Conservation (phyloP, 1,140 invertebrate genomes). For the Drosophila guanche region DNA sequence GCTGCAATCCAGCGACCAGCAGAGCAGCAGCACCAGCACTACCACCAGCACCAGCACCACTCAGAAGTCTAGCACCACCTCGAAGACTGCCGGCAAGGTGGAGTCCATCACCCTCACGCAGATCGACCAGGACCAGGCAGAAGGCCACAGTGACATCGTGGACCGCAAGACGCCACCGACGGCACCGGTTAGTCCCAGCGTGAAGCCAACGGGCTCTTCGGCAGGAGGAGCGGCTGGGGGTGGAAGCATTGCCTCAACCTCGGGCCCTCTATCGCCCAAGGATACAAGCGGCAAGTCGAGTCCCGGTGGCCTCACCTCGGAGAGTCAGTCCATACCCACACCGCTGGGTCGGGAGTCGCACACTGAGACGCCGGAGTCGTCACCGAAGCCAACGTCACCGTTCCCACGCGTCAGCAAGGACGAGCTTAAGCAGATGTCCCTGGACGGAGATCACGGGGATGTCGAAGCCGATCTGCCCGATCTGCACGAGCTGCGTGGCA, state of each 20-base stretch:
- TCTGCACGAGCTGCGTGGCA: constrained; percentile 68
- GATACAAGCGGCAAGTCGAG: constrained; percentile 82
- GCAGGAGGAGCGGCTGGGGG: constrained; percentile 5
- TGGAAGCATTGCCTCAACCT: constrained; percentile 64
- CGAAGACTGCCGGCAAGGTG: constrained; percentile 47
- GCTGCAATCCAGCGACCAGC: constrained; percentile 52
- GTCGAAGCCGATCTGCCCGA: constrained; percentile 53
- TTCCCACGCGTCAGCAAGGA: constrained; percentile 81
- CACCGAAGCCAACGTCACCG: constrained; percentile 81
- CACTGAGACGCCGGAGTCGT: constrained; percentile 80
- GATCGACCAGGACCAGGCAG: constrained; percentile 40
- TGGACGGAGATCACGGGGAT: constrained; percentile 18
- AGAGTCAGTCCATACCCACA: constrained; percentile 83
- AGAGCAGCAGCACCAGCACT: constrained; percentile 33
- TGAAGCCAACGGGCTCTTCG: constrained; percentile 44
- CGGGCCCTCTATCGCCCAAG: constrained; percentile 76
- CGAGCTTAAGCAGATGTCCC: constrained; percentile 55
- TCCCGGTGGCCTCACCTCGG: constrained; percentile 77
- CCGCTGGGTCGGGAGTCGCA: constrained; percentile 74
- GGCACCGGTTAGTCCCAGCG: constrained; percentile 76
- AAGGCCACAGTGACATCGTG: constrained; percentile 19
- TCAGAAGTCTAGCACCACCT: constrained; percentile 25
- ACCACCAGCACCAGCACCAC: constrained; percentile 37
- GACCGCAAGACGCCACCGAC: constrained; percentile 81
- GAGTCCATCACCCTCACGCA: constrained; percentile 69